Evolutionary conservation across 2,113 vertebrate genomes (phyloP).

Genomic region (Ascaphus truei): DNA sequence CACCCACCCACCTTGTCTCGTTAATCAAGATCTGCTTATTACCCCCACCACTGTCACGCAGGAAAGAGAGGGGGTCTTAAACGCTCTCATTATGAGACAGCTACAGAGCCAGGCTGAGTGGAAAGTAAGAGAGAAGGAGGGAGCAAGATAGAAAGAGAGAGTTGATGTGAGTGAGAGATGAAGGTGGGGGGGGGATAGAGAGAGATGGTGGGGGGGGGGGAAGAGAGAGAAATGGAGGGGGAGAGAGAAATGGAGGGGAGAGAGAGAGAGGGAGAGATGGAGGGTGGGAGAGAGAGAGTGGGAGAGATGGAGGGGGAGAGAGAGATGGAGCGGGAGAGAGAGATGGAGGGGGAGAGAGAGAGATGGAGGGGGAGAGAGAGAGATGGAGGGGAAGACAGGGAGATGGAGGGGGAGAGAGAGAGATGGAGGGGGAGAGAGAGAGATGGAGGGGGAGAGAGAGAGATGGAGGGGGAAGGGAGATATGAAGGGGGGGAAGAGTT

Average conservation of each 20-base stretch:
- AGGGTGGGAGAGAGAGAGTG: constrained; percentile 51
- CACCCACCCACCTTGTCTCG: constrained; percentile 71
- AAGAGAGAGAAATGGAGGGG: constrained; percentile 74
- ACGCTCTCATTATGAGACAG: constrained; percentile 91
- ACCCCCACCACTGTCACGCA: constrained; percentile 72
- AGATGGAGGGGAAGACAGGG: constrained; percentile 68
- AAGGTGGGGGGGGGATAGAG: constrained; percentile 66
- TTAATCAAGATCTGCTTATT: constrained; percentile 86
- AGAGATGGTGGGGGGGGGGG: constrained; percentile 37
- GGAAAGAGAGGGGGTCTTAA: constrained; percentile 73
- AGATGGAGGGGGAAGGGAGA: constrained; percentile 74
- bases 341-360: constrained; percentile 63
- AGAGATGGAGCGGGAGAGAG: constrained; percentile 59
- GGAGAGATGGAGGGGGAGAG: constrained; percentile 37
- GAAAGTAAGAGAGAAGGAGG: constrained; percentile 48
- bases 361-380: constrained; percentile 48
- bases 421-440: constrained; percentile 51
- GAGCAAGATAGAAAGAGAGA: constrained; percentile 44
- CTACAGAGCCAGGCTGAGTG: constrained; percentile 83
- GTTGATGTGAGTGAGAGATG: constrained; percentile 59
- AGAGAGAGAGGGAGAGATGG: constrained; percentile 53
- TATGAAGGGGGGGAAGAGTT: constrained; percentile 10
- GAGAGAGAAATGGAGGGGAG: not conserved
- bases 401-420: constrained; percentile 31
- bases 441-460: constrained; percentile 64